These are phyloP conservation scores for Selenia dentaria DNA, from an alignment of 2,888 invertebrate genomes.

Conservation along the genomic window DNA sequence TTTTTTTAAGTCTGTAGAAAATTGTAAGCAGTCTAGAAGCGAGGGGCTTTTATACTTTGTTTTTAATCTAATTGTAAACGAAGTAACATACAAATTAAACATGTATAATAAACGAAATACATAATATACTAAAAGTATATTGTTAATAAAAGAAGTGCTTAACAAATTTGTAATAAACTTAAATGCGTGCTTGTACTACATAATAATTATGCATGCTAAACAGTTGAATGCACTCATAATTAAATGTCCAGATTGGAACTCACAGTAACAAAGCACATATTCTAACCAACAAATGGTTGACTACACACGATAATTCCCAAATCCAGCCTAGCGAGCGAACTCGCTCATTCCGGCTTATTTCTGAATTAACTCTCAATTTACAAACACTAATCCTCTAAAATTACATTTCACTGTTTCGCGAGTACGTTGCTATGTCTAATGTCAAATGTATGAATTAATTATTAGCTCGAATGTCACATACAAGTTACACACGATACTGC, in stretches of 20 bases:
- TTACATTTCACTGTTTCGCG: conserved; percentile 37
- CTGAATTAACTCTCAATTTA: conserved; percentile 58
- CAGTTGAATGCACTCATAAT: conserved; percentile 1
- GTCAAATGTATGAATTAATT: conserved; percentile 32
- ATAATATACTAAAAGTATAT: no score
- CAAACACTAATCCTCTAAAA: conserved; percentile 55
- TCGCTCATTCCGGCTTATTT: conserved; percentile 28
- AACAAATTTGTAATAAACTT: no score
- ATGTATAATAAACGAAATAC: no score
- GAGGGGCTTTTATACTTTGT: no score
- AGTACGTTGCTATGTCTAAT: conserved; percentile 25
- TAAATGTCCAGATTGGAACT: background rate
- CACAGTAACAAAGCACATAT: conserved; percentile 12
- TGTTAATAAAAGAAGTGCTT: no score
- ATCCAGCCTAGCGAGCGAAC: conserved; percentile 7
- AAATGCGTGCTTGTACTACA: no score
- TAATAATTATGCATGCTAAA: background rate
- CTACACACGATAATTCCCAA: conserved; percentile 38
- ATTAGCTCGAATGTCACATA: conserved; percentile 4
- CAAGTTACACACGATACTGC: background rate
- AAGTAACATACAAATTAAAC: no score
- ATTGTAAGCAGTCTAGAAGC: no score
- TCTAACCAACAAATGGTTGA: conserved; percentile 31
- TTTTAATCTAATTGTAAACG: no score
- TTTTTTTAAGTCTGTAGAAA: no score